phyloP scores from a whole-genome alignment of 1,140 invertebrate genomes.

The Drosophila ficusphila region DNA sequence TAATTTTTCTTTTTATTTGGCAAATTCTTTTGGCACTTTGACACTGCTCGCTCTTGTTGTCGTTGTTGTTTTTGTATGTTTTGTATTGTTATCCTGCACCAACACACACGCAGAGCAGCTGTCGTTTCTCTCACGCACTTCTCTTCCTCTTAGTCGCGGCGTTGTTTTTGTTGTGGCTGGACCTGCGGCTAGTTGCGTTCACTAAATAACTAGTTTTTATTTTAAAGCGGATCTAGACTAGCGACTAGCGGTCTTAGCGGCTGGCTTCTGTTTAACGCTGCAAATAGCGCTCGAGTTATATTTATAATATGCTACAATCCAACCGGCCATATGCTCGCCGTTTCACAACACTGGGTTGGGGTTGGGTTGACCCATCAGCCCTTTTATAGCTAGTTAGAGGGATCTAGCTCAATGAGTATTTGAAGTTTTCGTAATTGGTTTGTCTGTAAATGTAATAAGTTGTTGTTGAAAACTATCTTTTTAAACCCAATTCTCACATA shows the following conservation, averaged over 20 bases:
- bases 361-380: neutral
- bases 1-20: conserved; percentile 54
- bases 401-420: no score
- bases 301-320: conserved; percentile 72
- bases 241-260: conserved; percentile 59
- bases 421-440: no score
- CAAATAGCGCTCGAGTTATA: conserved; percentile 61
- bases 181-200: conserved; percentile 4
- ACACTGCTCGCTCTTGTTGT: conserved; percentile 52
- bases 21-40: conserved; percentile 73
- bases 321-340: conserved; percentile 31
- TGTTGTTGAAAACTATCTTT: no score
- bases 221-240: conserved; percentile 30
- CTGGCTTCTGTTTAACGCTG: conserved; percentile 69
- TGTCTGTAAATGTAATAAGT: no score
- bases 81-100: conserved; percentile 63
- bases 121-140: conserved; percentile 75
- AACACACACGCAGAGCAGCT: conserved; percentile 69
- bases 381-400: neutral
- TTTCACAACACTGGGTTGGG: conserved; percentile 13
- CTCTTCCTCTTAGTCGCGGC: conserved; percentile 44
- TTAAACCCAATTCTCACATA: no score
- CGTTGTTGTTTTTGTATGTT: conserved; percentile 37
- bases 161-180: conserved; percentile 48
- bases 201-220: conserved; percentile 22